phyloP scores from a whole-genome alignment of 2,113 vertebrate genomes.

The Cnemophilus loriae region DNA sequence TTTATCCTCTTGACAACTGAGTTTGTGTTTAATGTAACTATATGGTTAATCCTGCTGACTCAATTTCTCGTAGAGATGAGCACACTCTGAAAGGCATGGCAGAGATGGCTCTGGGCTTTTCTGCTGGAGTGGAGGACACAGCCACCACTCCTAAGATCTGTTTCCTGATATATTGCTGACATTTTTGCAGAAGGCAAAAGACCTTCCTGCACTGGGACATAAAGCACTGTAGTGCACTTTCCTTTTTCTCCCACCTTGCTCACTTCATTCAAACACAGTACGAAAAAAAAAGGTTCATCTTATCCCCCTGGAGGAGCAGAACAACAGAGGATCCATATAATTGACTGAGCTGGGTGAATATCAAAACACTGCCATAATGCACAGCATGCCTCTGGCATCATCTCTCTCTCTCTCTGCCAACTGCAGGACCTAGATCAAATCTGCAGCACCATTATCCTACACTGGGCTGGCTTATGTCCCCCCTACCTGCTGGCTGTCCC shows the following conservation, averaged over 20 bases:
- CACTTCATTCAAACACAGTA: not conserved
- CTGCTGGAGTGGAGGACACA: not conserved
- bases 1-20: not conserved
- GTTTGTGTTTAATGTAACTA: not conserved
- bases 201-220: not conserved
- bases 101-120: not conserved
- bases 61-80: not conserved
- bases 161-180: not conserved
- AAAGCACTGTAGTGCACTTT: not conserved
- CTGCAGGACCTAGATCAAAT: not conserved
- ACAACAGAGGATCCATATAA: not conserved
- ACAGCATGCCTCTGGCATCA: not conserved
- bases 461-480: not conserved
- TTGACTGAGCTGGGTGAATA: not conserved
- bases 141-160: not conserved
- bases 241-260: not conserved
- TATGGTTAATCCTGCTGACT: not conserved
- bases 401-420: not conserved
- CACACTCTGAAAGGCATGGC: not conserved
- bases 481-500: not conserved
- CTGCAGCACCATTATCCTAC: not conserved
- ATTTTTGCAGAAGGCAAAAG: not conserved
- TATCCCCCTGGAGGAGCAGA: not conserved
- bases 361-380: not conserved
- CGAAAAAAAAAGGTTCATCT: not conserved